A percentile compares a stretch with the other conserved stretches of the same genome.
These are phyloP conservation scores for Puma concolor DNA, from an alignment of 2,113 vertebrate species.

Conservation along the genomic window DNA sequence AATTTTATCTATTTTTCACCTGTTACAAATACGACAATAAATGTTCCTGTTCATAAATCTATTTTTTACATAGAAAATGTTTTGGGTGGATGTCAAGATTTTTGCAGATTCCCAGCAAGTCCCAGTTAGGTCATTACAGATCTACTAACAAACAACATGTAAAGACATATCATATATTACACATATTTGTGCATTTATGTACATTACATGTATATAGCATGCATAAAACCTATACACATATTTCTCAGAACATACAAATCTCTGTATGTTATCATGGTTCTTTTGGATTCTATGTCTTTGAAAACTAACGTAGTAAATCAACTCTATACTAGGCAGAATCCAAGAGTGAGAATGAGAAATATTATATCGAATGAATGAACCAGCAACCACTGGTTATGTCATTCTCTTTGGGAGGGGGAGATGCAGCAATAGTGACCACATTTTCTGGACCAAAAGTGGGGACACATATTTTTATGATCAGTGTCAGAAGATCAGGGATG, in stretches of 20 bases:
- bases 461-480: neutral
- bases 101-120: neutral
- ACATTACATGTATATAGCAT: neutral
- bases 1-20: neutral
- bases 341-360: neutral
- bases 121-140: neutral
- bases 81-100: neutral
- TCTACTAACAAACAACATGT: neutral
- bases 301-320: neutral
- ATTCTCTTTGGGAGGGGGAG: neutral
- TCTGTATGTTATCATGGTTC: neutral
- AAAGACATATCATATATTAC: neutral
- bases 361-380: neutral
- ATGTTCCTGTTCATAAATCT: neutral
- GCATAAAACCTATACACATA: neutral
- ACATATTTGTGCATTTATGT: neutral
- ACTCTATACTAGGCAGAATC: neutral
- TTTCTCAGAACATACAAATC: neutral
- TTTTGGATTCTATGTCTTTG: neutral
- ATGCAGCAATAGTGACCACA: neutral
- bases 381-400: neutral
- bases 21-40: neutral
- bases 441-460: neutral
- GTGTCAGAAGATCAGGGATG: neutral
- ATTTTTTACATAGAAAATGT: neutral